Evolutionary conservation across 2,888 invertebrate species (phyloP).

Genomic region (Agonopterix arenella): DNA sequence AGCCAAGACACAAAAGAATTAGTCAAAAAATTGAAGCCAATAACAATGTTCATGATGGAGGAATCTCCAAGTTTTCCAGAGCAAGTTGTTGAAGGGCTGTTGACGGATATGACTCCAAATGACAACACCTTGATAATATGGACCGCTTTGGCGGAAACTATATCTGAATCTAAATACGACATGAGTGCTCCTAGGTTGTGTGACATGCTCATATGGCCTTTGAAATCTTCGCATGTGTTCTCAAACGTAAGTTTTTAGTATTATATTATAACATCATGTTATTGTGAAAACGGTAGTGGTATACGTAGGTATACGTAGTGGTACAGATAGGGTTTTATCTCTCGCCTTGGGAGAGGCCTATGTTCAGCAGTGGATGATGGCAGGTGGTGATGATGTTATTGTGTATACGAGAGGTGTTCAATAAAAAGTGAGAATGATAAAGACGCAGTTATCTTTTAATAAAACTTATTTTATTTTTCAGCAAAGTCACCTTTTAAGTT

Average conservation of each 20-base stretch:
- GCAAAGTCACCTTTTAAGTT: too few relatives aligned
- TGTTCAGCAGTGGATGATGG: too few relatives aligned
- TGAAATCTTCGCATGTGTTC: conserved; percentile 27
- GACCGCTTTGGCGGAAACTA: conserved; percentile 38
- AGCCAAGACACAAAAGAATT: conserved; percentile 26
- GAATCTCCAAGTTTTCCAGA: conserved; percentile 14
- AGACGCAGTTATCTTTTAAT: too few relatives aligned
- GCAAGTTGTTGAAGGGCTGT: conserved; percentile 16
- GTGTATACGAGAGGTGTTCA: too few relatives aligned
- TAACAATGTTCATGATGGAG: conserved; percentile 27
- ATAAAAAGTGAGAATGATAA: too few relatives aligned
- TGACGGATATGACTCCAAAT: conserved; percentile 23
- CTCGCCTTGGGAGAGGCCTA: too few relatives aligned
- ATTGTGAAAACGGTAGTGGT: too few relatives aligned
- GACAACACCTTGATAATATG: conserved; percentile 36
- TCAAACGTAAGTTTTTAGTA: conserved; percentile 29
- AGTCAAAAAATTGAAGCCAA: conserved; percentile 24
- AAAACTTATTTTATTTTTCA: too few relatives aligned
- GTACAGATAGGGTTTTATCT: too few relatives aligned
- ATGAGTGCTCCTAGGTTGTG: conserved; percentile 15
- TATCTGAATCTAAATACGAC: conserved; percentile 20
- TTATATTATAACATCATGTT: too few relatives aligned
- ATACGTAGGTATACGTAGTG: too few relatives aligned
- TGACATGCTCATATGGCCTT: conserved; percentile 44
- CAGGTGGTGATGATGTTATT: too few relatives aligned